A percentile compares a stretch with the other conserved stretches of the same genome.
phyloP scores from a whole-genome alignment of 2,113 vertebrate genomes.

The Cromileptes altivelis region DNA sequence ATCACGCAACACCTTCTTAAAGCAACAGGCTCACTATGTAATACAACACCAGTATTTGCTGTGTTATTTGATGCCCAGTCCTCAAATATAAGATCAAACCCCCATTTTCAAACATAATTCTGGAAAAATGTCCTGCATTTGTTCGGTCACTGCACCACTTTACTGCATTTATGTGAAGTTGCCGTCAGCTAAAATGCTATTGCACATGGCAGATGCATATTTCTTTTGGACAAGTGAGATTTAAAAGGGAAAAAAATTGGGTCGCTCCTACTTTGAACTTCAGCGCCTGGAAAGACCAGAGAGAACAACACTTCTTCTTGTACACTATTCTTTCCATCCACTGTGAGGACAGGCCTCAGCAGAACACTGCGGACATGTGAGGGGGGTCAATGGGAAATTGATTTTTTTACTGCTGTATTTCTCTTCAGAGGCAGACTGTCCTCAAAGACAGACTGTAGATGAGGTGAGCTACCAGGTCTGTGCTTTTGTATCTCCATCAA shows the following conservation, averaged over 20 bases:
- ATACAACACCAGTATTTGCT: neutral
- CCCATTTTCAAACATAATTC: too few relatives aligned
- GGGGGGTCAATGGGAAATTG: slow-evolving; percentile 23
- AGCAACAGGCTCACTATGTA: neutral
- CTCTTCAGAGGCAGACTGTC: slow-evolving; percentile 12
- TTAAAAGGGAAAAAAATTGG: neutral
- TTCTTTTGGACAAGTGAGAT: neutral
- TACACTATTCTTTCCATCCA: neutral
- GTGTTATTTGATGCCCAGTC: neutral
- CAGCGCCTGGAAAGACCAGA: neutral
- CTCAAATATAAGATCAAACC: neutral
- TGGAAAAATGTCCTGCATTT: too few relatives aligned
- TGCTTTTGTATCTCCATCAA: slow-evolving; percentile 25
- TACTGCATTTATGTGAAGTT: neutral
- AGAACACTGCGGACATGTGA: neutral
- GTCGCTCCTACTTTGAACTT: slow-evolving; percentile 2
- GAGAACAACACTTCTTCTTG: neutral
- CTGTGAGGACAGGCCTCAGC: neutral
- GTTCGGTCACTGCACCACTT: neutral
- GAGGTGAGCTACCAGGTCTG: slow-evolving; percentile 4
- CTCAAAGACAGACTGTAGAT: slow-evolving; percentile 21
- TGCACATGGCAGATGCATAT: neutral
- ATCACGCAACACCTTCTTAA: too few relatives aligned
- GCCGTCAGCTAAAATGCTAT: neutral
- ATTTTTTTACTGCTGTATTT: slow-evolving; percentile 35